Percentiles rank a stretch among this genome's conserved stretches.
phyloP scores from a whole-genome alignment of 1,140 invertebrate species.

The Drosophila rufa region DNA sequence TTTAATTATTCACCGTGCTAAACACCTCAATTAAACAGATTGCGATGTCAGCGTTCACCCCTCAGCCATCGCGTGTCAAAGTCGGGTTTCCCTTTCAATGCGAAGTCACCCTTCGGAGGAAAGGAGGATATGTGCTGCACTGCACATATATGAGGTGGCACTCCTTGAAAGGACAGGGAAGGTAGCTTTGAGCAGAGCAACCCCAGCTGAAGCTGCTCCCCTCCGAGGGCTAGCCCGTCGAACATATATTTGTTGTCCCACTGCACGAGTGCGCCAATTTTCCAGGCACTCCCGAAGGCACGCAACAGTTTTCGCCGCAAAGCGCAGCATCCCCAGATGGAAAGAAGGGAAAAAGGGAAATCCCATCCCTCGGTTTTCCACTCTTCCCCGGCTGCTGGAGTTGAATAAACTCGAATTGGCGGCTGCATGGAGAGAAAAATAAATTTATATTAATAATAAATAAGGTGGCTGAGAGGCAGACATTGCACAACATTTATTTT shows the following conservation, averaged over 20 bases:
- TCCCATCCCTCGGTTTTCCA: slow-evolving; percentile 13
- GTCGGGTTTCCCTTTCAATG: slow-evolving; percentile 41
- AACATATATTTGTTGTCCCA: slow-evolving; percentile 51
- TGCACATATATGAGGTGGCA: slow-evolving; percentile 41
- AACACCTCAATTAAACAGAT: slow-evolving; percentile 81
- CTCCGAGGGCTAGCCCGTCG: slow-evolving; percentile 1
- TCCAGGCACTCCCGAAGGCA: slow-evolving; percentile 55
- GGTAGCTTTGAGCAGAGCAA: neutral
- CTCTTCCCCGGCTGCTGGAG: slow-evolving; percentile 19
- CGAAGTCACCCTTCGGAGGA: slow-evolving; percentile 35
- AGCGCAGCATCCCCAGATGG: slow-evolving; percentile 55
- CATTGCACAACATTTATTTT: neutral
- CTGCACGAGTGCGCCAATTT: slow-evolving; percentile 77
- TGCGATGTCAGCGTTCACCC: slow-evolving; percentile 43
- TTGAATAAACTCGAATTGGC: slow-evolving; percentile 69
- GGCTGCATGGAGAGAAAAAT: slow-evolving; percentile 21
- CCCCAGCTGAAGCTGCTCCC: neutral
- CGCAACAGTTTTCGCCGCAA: slow-evolving; percentile 72
- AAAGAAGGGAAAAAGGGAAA: slow-evolving; percentile 15
- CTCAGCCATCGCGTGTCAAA: slow-evolving; percentile 54
- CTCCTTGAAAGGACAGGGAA: slow-evolving; percentile 36
- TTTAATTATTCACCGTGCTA: slow-evolving; percentile 77
- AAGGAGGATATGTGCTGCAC: slow-evolving; percentile 31
- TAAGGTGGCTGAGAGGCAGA: neutral
- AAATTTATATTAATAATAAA: slow-evolving; percentile 12